Evolutionary conservation across 2,888 invertebrate genomes (phyloP).

Genomic region (Archaeoteleia sp.): DNA sequence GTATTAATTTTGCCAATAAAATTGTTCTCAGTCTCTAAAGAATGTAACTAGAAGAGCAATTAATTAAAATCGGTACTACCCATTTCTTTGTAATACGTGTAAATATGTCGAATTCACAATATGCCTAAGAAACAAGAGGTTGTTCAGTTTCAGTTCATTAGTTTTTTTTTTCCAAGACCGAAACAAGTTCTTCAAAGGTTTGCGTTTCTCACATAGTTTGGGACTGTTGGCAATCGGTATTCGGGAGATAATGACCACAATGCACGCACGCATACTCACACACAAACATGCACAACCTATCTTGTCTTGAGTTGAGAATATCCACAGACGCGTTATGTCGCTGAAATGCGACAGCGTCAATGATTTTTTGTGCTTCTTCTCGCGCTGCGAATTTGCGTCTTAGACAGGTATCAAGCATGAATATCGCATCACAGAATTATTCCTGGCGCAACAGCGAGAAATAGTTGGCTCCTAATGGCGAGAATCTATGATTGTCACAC

Average conservation of each 20-base stretch:
- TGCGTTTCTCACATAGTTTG: constrained; percentile 3
- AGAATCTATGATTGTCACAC: constrained; percentile 76
- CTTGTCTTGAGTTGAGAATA: constrained; percentile 7
- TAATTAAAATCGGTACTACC: too few relatives aligned
- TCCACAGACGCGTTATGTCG: constrained; percentile 1
- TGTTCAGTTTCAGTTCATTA: too few relatives aligned
- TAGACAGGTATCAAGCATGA: constrained; percentile 41
- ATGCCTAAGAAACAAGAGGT: too few relatives aligned
- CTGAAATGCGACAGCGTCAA: neutral
- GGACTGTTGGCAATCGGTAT: constrained; percentile 37
- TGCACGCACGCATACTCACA: constrained; percentile 40
- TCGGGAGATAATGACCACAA: constrained; percentile 15
- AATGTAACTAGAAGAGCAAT: too few relatives aligned
- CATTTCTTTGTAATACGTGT: too few relatives aligned
- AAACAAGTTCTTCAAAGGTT: constrained; percentile 11
- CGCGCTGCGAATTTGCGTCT: constrained; percentile 12
- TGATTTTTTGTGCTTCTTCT: constrained; percentile 4
- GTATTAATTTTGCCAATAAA: too few relatives aligned
- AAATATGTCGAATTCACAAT: too few relatives aligned
- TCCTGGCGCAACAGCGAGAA: constrained; percentile 56
- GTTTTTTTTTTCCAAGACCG: too few relatives aligned
- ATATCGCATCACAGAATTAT: constrained; percentile 57
- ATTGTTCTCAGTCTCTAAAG: too few relatives aligned
- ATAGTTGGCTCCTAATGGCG: constrained; percentile 53
- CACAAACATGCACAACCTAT: constrained; percentile 40